Base-by-base conservation (phyloP, 2,113 vertebrate species). In the Nanger granti region DNA sequence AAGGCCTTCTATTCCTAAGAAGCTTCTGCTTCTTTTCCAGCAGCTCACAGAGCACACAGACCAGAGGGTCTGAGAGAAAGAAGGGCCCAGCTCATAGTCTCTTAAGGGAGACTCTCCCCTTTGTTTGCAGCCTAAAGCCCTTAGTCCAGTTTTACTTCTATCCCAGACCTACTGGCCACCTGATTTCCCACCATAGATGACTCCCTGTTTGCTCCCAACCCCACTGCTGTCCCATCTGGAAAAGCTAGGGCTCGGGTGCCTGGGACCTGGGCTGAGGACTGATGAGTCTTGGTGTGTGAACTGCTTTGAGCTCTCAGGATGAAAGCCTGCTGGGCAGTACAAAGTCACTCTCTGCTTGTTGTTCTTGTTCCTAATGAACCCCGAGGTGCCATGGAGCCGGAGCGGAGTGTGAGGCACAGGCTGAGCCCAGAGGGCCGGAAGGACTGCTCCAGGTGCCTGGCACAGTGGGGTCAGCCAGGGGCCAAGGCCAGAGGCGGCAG, bases 231-330 rank as follows among this genome's bases (percentile, higher is more conserved):
- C 92, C 44, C 24, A 12, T 93, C 89, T 95, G 82, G 95, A 93
- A 87, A 94, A 95, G 84, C 83, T 34, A 90, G 79, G 13, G 83
- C 47, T 98, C 66, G 18, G 80, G 54, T 79, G 90, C 92, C 73
- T 95, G 83, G 95, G 89, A 91, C 94, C 88, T 52, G 76, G 52
- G 55, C 92, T 95, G 96, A 95, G 73, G 80, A 92, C 79, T 0
- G 29, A 91, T 98, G 97, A 98, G 85, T 98, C 92, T 69, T 88
- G 92, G 90, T 93, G 90, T 97, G 97, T 98, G 97, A 98, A 98
- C 59, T 92, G 94, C 97, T 98, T 98, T 98, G 97, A 98, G 98
- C 94, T 98, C 87, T 76, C 26, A 88, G 98, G 98, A 98, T 98
- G 95, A 98, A 98, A 98, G 98, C 55, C 93, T 26, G 14, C n/a